Conservation (phyloP, 2,888 invertebrate species). For the Carpatolechia fugitivella region DNA sequence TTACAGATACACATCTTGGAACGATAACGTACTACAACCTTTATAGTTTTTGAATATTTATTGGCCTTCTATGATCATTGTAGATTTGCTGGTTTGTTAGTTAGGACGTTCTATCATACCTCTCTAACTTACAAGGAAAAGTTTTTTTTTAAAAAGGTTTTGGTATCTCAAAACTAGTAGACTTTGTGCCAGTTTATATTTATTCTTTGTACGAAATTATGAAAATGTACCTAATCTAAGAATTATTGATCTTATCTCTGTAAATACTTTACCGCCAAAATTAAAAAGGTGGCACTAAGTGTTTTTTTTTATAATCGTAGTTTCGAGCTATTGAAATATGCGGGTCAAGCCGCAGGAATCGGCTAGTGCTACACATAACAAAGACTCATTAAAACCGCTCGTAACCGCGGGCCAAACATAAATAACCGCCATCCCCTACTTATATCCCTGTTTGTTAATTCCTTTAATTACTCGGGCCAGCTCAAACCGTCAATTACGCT, state of each 20-base stretch:
- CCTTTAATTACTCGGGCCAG: conserved; percentile 58
- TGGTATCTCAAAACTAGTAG: too few species aligned
- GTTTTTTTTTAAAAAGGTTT: too few species aligned
- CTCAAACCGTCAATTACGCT: conserved; percentile 66
- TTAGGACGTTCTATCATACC: too few species aligned
- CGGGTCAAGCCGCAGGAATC: not conserved
- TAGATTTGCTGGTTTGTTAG: not conserved
- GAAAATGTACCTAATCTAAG: too few species aligned
- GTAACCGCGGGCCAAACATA: conserved; percentile 42
- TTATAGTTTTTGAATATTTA: conserved; percentile 1
- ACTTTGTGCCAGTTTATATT: too few species aligned
- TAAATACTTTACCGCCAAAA: too few species aligned
- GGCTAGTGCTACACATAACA: conserved; percentile 24
- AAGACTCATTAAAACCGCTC: conserved; percentile 41
- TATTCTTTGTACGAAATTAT: too few species aligned
- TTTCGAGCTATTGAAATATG: not conserved
- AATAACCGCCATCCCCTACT: conserved; percentile 47
- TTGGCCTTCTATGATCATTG: not conserved
- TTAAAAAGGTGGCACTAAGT: too few species aligned
- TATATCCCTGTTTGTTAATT: conserved; percentile 64
- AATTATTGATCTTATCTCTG: too few species aligned
- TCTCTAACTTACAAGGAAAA: too few species aligned
- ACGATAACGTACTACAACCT: not conserved
- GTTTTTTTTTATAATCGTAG: not conserved
- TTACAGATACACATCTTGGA: conserved; percentile 8